phyloP scores from a whole-genome alignment of 2,888 invertebrate genomes.

The Synergus gifuensis region DNA sequence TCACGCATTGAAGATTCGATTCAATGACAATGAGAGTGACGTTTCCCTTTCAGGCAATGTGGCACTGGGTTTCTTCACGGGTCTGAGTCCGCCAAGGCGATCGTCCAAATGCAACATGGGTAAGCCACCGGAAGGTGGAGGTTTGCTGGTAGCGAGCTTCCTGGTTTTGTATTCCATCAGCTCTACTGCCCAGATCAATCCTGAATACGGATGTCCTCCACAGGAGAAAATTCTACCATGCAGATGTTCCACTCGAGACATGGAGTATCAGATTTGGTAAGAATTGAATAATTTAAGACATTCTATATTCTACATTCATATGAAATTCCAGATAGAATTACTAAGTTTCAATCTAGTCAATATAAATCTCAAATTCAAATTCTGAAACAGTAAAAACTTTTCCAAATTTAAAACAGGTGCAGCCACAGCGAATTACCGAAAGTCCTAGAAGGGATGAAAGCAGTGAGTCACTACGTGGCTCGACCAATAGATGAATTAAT shows the following conservation, averaged over 20 bases:
- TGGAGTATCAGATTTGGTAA: conserved; percentile 93
- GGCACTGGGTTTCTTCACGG: conserved; percentile 54
- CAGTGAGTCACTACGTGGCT: conserved; percentile 83
- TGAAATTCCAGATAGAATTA: too few relatives aligned
- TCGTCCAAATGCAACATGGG: conserved; percentile 74
- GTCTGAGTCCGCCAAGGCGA: conserved; percentile 56
- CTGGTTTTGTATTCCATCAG: conserved; percentile 48
- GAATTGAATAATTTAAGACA: too few relatives aligned
- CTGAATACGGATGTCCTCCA: conserved; percentile 83
- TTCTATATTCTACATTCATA: too few relatives aligned
- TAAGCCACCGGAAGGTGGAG: conserved; percentile 71
- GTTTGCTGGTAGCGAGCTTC: conserved; percentile 59
- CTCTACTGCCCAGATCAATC: conserved; percentile 62
- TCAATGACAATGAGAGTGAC: conserved; percentile 50
- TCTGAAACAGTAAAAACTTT: neutral
- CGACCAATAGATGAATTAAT: conserved; percentile 91
- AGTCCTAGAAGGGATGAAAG: conserved; percentile 86
- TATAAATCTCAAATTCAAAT: neutral
- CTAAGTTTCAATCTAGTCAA: too few relatives aligned
- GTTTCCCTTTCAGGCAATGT: conserved; percentile 63
- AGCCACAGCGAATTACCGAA: conserved; percentile 92
- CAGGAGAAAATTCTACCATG: conserved; percentile 90
- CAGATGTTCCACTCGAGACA: conserved; percentile 87
- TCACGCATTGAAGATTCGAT: conserved; percentile 38
- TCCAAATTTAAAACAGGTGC: conserved; percentile 82